phyloP scores from a whole-genome alignment of 2,888 invertebrate species.

The Nyleta sp. region DNA sequence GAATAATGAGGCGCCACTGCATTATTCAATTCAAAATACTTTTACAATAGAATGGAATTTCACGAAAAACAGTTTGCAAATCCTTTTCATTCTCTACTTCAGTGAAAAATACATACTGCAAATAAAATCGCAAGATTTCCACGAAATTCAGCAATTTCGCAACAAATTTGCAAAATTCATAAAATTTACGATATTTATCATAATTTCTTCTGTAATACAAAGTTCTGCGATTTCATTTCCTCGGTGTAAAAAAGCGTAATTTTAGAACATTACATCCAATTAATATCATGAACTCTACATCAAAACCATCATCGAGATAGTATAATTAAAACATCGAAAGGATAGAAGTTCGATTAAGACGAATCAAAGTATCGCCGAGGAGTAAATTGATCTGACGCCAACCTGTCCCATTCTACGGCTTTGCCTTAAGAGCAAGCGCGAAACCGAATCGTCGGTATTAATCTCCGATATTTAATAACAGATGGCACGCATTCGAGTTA shows the following conservation, averaged over 20 bases:
- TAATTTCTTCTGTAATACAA: too few species aligned
- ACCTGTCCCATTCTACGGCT: slow-evolving; percentile 12
- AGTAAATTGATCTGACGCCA: slow-evolving; percentile 11
- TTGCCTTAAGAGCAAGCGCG: slow-evolving; percentile 8
- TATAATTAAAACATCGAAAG: slow-evolving; percentile 20
- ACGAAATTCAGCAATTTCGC: too few species aligned
- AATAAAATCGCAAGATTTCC: too few species aligned
- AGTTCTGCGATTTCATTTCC: too few species aligned
- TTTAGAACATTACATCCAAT: too few species aligned
- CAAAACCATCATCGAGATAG: background rate
- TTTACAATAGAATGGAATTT: slow-evolving; percentile 31
- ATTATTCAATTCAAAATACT: slow-evolving; percentile 32
- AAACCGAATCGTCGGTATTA: slow-evolving; percentile 24
- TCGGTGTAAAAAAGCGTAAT: too few species aligned
- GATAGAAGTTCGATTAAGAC: slow-evolving; percentile 7
- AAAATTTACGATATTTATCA: too few species aligned
- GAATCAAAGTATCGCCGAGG: slow-evolving; percentile 7
- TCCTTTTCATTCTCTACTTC: too few species aligned
- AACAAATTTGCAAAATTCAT: too few species aligned
- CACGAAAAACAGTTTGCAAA: background rate
- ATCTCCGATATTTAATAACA: slow-evolving; percentile 25
- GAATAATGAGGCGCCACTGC: slow-evolving; percentile 42
- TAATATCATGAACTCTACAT: too few species aligned
- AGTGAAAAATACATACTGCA: too few species aligned
- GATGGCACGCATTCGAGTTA: slow-evolving; percentile 22